Evolutionary conservation across 2,113 vertebrate genomes (phyloP).

Genomic region (Sander lucioperca): DNA sequence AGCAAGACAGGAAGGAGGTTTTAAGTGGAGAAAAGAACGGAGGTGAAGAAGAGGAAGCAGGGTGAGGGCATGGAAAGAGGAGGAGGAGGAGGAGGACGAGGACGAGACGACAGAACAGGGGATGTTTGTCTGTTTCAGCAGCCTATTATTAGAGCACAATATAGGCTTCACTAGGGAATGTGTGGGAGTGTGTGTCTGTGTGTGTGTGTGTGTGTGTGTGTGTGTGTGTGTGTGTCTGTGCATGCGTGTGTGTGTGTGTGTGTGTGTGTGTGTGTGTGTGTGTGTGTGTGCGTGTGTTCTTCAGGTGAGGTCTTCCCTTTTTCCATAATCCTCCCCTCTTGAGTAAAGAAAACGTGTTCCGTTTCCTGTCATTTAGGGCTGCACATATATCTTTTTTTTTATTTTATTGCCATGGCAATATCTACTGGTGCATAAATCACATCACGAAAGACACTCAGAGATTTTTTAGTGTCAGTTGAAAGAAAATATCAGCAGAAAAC

Average conservation of each 20-base stretch:
- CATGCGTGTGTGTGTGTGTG: background rate
- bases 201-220: background rate
- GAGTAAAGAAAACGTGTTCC: no score
- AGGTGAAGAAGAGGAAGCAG: conserved; percentile 22
- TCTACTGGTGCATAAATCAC: no score
- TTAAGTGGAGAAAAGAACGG: background rate
- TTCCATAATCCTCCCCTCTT: no score
- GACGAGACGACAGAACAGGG: conserved; percentile 32
- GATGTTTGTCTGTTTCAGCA: conserved; percentile 52
- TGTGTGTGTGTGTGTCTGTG: background rate
- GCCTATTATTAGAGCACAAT: conserved; percentile 60
- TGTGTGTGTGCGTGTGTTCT: no score
- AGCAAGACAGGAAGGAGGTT: conserved; percentile 17
- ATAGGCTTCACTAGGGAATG: conserved; percentile 29
- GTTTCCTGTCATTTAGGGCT: no score
- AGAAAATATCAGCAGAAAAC: no score
- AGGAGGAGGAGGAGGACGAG: conserved; percentile 27
- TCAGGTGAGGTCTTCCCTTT: no score
- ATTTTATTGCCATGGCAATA: no score
- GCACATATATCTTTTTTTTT: no score
- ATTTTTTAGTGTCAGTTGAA: no score
- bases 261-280: no score
- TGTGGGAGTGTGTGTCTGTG: conserved; percentile 3
- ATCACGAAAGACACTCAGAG: no score
- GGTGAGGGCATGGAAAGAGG: conserved; percentile 32